Base-by-base conservation (phyloP, 1,140 invertebrate species). In the Drosophila sp. region DNA sequence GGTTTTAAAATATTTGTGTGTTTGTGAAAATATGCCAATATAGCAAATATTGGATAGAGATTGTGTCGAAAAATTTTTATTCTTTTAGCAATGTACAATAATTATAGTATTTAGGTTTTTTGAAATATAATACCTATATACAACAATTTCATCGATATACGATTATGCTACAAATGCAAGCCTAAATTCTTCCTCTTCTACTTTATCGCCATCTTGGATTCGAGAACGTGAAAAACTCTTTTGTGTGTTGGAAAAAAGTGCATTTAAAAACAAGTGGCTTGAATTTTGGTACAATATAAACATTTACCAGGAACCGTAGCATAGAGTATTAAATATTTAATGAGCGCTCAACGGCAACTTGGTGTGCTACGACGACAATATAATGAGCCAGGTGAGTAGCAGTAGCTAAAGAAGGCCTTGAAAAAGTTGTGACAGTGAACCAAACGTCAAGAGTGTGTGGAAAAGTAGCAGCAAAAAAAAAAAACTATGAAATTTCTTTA, bases 371-470 rank as follows among this genome's bases (percentile, higher is more conserved):
- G 73, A 90, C 80, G 76, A 91, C 80, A 80, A 89, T 92, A 92
- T 92, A 86, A 92, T 92, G 91, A 92, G 80, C 86, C 91, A 92
- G 91, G 91, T 92, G 76, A 92, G 90, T 90, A 83, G 90, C 89
- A 92, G 75, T 8, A 50, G 44, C 44, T 0, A 50, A 25, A 92
- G 90, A 79, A 89, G 85, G 84, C 84, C 84, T 89, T 90, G 85
- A 90, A 90, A 91, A 90, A 89, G 71, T 76, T 83, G 85, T 86
- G 78, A 80, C 70, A 78, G 79, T 91, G 84, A 89, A 87, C 80
- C 67, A 83, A 84, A 76, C 66, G 67, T 75, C 66, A 63, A 61
- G 75, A 76, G 73, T 76, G 66, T 76, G 71, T 73, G 80, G 71
- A 83, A 71, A 80, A 83, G 54, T 76, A 54, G 60, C 38, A 76